These are phyloP conservation scores for Phenganax subtilis DNA, from an alignment of 92 coral and sea anemone genomes.

Conservation along the genomic window DNA sequence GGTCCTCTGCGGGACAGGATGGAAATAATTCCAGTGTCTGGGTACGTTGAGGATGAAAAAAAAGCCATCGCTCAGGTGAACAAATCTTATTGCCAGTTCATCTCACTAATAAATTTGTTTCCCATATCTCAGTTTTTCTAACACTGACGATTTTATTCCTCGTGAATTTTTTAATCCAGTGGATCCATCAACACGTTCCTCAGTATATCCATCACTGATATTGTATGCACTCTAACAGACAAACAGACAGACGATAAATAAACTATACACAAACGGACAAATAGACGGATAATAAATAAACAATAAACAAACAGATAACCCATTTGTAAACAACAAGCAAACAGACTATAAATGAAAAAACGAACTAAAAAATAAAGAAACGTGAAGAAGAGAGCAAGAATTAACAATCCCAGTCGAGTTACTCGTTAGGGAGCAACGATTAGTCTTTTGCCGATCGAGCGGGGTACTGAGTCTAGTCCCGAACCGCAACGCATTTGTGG, in stretches of 20 bases:
- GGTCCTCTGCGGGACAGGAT: slow-evolving; percentile 93
- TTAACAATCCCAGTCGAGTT: not conserved
- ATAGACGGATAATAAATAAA: no score
- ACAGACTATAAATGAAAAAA: not conserved
- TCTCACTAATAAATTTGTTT: no score
- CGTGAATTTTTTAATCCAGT: no score
- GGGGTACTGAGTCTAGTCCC: no score
- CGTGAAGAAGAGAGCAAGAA: not conserved
- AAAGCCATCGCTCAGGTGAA: slow-evolving; percentile 95
- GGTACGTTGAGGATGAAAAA: slow-evolving; percentile 97
- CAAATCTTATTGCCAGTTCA: not conserved
- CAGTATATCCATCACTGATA: no score
- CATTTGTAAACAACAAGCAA: not conserved
- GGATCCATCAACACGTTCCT: no score
- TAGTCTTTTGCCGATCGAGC: not conserved
- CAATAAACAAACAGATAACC: slow-evolving; percentile 29
- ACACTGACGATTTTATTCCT: no score
- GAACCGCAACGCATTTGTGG: no score
- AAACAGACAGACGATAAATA: no score
- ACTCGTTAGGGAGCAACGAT: not conserved
- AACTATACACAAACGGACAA: no score
- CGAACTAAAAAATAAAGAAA: not conserved
- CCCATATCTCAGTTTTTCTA: no score
- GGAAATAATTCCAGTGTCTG: slow-evolving; percentile 98
- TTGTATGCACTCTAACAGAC: no score